phyloP scores from a whole-genome alignment of 2,797 vertebrate genomes.

The Oophaga sylvatica region DNA sequence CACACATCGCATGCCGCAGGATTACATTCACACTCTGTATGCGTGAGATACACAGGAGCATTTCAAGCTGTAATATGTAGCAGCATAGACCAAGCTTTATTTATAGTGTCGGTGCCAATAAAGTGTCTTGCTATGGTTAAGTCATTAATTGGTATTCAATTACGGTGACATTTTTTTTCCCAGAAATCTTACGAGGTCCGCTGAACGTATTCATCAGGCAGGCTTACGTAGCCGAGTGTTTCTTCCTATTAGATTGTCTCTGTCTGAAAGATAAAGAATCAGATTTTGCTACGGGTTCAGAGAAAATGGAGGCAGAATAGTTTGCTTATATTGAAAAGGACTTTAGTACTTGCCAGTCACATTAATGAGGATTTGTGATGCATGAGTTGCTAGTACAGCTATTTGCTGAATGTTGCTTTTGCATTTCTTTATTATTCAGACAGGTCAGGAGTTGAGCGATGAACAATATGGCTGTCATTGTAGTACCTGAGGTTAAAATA shows the following conservation, averaged over 20 bases:
- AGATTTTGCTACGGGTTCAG: not conserved
- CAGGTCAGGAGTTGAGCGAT: not conserved
- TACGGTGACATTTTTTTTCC: constrained; percentile 32
- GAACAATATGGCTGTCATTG: too few relatives aligned
- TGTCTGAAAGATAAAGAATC: constrained; percentile 32
- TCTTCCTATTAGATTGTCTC: constrained; percentile 31
- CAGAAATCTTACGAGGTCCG: constrained; percentile 44
- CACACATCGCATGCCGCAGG: constrained; percentile 18
- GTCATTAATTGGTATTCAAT: constrained; percentile 52
- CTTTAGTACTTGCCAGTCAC: not conserved
- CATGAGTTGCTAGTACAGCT: not conserved
- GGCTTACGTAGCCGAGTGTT: constrained; percentile 45
- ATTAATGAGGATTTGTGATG: not conserved
- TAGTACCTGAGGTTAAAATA: too few relatives aligned
- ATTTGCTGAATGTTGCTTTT: not conserved
- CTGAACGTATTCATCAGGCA: constrained; percentile 46
- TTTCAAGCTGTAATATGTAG: constrained; percentile 27
- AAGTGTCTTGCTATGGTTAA: constrained; percentile 46
- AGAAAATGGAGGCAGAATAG: constrained; percentile 23
- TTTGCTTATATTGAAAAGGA: not conserved
- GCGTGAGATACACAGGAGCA: constrained; percentile 24
- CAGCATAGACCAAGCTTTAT: constrained; percentile 1
- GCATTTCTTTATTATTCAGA: not conserved
- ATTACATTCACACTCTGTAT: constrained; percentile 33
- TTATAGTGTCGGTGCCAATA: constrained; percentile 43